Base-by-base conservation (phyloP, 2,797 vertebrate genomes). In the Tapirus indicus region DNA sequence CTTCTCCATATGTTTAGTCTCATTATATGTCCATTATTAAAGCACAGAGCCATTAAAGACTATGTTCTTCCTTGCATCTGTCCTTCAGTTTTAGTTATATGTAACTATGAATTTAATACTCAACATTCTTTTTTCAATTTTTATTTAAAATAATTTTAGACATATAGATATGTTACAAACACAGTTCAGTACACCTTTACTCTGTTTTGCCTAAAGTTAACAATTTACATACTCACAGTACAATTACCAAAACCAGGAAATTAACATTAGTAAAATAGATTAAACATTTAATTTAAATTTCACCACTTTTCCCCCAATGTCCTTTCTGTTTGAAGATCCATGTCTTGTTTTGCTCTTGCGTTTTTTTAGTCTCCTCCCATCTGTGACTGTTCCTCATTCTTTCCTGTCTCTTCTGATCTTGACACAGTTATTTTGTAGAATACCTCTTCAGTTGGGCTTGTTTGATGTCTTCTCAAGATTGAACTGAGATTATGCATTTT, bases 131-230 rank as follows among this genome's bases (percentile, higher is more conserved):
- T 20, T 60, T n/a, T 23, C 78, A 49, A 35, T 84, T 52, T 58
- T 87, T 69, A 78, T 69, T 32, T 87, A 52, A 79, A 93, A 87
- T 60, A 79, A 69, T 69, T 79, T 69, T 38, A 69, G 41, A 93
- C 38, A 68, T 54, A 72, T 41, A 80, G 41, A 52, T 56, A 44
- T 54, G n/a, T 75, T 68, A 89, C 25, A 83, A 68, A 88, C 83
- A 68, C 32, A 62, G 38, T 89, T 89, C 60, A 77, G 62, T 41
- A 69, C 7, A 78, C 21, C 44, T 11, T 38, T 38, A 89, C 32
- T 1, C 27, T 10, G 18, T 78, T 88, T 66, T 64, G 16, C 21
- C 54, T 62, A 71, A 66, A 71, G 54, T 60, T 85, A 62, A 60
- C 25, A 87, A 86, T n/a, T 71, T 95, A 56, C 10, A 35, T 66